Conservation (phyloP, 2,797 vertebrate genomes). For the Bufotes viridis region DNA sequence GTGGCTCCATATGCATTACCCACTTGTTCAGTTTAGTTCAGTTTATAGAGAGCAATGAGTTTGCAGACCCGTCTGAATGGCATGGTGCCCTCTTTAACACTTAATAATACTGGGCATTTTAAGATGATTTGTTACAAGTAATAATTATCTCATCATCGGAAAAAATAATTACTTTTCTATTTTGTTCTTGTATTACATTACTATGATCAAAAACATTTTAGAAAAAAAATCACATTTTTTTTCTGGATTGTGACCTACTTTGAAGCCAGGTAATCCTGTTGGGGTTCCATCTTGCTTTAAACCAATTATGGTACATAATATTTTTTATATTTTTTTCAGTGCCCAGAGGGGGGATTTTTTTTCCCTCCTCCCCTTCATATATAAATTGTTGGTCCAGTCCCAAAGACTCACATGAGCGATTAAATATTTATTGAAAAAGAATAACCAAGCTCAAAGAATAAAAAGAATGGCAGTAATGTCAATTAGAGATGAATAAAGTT, state of each 20-base stretch:
- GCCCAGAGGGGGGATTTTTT: not conserved
- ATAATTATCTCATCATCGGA: not conserved
- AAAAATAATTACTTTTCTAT: not conserved
- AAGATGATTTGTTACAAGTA: not conserved
- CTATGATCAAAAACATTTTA: conserved; percentile 2
- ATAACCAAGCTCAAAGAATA: too few species aligned
- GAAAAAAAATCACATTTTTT: not conserved
- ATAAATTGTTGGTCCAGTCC: not conserved
- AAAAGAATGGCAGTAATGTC: too few species aligned
- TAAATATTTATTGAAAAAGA: too few species aligned
- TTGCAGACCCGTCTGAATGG: conserved; percentile 51
- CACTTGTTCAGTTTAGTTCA: conserved; percentile 60
- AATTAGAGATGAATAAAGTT: too few species aligned
- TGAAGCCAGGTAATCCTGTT: conserved; percentile 17
- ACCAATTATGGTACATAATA: conserved; percentile 1
- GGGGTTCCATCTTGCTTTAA: conserved; percentile 28
- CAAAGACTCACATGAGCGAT: too few species aligned
- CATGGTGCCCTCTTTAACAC: conserved; percentile 18
- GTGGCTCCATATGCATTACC: conserved; percentile 59
- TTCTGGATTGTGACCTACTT: conserved; percentile 25
- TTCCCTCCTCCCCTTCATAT: not conserved
- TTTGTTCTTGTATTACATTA: not conserved
- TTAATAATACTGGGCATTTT: not conserved
- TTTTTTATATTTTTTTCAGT: not conserved
- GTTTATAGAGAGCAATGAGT: conserved; percentile 49